Evolutionary conservation across 2,113 vertebrate species (phyloP).

Genomic region (Polyodon spathula): DNA sequence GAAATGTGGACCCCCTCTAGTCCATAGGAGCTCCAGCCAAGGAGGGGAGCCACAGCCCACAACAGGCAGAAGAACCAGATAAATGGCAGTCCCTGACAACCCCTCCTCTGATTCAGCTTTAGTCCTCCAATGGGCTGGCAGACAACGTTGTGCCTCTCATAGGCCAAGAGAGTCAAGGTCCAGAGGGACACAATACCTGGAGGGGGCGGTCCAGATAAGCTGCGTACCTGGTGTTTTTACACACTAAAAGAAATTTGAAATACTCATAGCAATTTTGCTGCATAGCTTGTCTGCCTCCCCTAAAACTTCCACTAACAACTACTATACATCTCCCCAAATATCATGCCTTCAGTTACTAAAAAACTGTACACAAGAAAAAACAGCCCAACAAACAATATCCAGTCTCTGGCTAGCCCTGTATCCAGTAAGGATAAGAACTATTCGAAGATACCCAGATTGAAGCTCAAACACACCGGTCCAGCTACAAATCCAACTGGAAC

Average conservation of each 20-base stretch:
- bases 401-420: no score
- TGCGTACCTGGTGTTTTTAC: background rate
- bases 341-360: no score
- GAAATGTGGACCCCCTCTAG: constrained; percentile 47
- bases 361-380: no score
- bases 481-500: no score
- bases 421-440: no score
- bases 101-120: constrained; percentile 37
- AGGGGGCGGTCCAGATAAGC: background rate
- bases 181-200: constrained; percentile 52
- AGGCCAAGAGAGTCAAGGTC: constrained; percentile 48
- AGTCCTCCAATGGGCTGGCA: constrained; percentile 41
- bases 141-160: constrained; percentile 46
- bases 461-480: no score
- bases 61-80: constrained; percentile 53
- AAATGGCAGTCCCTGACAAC: constrained; percentile 33
- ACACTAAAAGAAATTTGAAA: no score
- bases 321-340: no score
- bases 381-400: no score
- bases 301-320: no score
- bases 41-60: constrained; percentile 37
- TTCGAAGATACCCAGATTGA: background rate
- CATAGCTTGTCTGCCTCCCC: no score
- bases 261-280: no score
- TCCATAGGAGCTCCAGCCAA: constrained; percentile 53